phyloP scores from a whole-genome alignment of 2,113 vertebrate species.

The Rhodinocichla rosea region DNA sequence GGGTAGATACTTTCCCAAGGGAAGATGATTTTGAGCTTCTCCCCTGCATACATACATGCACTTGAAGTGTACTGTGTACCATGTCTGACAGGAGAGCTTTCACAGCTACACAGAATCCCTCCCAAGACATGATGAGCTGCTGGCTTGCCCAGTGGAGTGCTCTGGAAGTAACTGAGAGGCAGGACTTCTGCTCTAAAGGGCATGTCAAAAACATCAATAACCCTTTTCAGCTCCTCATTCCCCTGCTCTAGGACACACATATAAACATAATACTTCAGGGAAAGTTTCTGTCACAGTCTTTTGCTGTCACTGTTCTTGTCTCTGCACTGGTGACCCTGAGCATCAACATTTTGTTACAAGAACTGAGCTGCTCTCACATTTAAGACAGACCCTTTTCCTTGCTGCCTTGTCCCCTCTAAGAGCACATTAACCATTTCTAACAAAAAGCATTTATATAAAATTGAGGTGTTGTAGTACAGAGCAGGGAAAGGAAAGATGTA shows the following conservation, averaged over 20 bases:
- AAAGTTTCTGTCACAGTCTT: background rate
- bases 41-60: background rate
- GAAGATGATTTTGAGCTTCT: background rate
- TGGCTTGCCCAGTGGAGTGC: background rate
- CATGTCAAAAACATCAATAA: background rate
- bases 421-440: slow-evolving; percentile 17
- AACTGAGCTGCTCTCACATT: background rate
- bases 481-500: slow-evolving; percentile 16
- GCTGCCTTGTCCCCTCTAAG: background rate
- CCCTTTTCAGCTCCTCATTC: background rate
- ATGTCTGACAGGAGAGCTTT: background rate
- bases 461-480: background rate
- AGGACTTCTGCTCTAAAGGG: background rate
- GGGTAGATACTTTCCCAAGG: background rate
- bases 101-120: background rate
- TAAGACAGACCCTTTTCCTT: background rate
- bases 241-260: background rate
- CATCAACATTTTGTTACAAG: background rate
- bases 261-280: background rate
- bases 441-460: slow-evolving; percentile 8
- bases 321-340: background rate
- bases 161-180: background rate
- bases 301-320: background rate
- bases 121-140: background rate
- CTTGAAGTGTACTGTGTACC: background rate